These are phyloP conservation scores for Coregonus ussuriensis DNA, from an alignment of 2,797 vertebrate species.

Conservation along the genomic window DNA sequence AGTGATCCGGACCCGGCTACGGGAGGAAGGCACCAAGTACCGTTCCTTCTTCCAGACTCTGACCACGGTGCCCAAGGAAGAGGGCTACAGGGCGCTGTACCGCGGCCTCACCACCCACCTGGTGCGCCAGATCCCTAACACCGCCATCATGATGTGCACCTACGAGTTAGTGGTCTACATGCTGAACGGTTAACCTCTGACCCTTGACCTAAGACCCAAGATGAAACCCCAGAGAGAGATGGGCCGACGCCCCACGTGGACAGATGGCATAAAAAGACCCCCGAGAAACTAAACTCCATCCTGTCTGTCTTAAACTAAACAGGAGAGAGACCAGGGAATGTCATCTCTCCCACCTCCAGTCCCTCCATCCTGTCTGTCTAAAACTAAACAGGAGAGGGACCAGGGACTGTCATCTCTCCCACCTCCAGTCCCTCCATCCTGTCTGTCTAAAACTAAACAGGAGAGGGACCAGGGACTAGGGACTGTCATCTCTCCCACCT, in stretches of 20 bases:
- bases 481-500: background rate
- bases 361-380: constrained; percentile 18
- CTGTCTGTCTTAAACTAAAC: constrained; percentile 12
- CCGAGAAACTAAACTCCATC: constrained; percentile 18
- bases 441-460: constrained; percentile 21
- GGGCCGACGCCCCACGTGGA: constrained; percentile 39
- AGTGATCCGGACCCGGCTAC: constrained; percentile 95
- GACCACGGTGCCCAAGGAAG: constrained; percentile 87
- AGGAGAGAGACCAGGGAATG: constrained; percentile 6
- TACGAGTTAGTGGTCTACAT: constrained; percentile 97
- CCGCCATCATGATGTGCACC: constrained; percentile 98
- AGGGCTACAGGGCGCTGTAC: constrained; percentile 93
- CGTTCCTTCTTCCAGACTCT: constrained; percentile 95
- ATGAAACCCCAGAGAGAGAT: constrained; percentile 20
- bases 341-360: background rate
- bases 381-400: constrained; percentile 8
- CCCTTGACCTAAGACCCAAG: background rate
- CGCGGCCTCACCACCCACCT: constrained; percentile 94
- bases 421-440: constrained; percentile 7
- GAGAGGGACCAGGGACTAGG: constrained; percentile 16
- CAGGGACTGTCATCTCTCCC: background rate
- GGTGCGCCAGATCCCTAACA: constrained; percentile 97
- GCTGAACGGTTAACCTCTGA: constrained; percentile 84
- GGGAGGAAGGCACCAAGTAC: constrained; percentile 97
- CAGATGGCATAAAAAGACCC: constrained; percentile 20